These are phyloP conservation scores for Ianthella basta DNA, from an alignment of 37 sponge, comb jelly and placozoan species.

Conservation along the genomic window DNA sequence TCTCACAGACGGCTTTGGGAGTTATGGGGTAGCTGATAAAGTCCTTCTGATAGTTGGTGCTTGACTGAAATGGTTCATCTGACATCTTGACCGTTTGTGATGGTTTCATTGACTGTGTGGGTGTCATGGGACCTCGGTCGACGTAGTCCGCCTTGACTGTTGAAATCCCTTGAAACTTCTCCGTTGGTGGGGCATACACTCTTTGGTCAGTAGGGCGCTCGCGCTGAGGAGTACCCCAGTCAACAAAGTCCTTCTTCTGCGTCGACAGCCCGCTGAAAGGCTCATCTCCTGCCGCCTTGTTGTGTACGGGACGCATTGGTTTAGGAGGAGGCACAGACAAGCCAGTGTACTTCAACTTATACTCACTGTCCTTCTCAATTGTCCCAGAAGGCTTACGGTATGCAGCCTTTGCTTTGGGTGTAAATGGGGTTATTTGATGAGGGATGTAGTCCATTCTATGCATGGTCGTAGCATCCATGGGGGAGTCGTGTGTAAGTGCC, in stretches of 20 bases:
- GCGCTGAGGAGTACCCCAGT: slow-evolving; percentile 30
- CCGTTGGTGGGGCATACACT: slow-evolving; percentile 63
- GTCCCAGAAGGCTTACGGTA: slow-evolving; percentile 57
- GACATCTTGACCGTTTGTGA: slow-evolving; percentile 30
- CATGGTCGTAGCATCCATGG: slow-evolving; percentile 53
- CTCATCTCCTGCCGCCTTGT: not conserved
- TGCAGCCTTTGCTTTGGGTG: slow-evolving; percentile 8
- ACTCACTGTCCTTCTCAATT: slow-evolving; percentile 54
- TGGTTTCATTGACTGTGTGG: slow-evolving; percentile 55
- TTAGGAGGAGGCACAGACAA: slow-evolving; percentile 48
- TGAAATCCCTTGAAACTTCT: slow-evolving; percentile 47
- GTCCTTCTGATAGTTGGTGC: slow-evolving; percentile 37
- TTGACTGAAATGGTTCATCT: slow-evolving; percentile 63
- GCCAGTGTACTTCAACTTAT: slow-evolving; percentile 46
- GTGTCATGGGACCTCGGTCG: slow-evolving; percentile 16
- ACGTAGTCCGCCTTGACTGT: slow-evolving; percentile 60
- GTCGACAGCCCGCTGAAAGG: slow-evolving; percentile 54
- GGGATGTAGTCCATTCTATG: slow-evolving; percentile 47
- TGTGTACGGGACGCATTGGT: slow-evolving; percentile 33
- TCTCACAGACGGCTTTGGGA: slow-evolving; percentile 28
- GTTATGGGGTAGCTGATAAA: slow-evolving; percentile 50
- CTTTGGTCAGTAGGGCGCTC: slow-evolving; percentile 28
- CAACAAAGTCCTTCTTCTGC: slow-evolving; percentile 56
- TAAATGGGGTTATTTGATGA: slow-evolving; percentile 44
- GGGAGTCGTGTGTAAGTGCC: slow-evolving; percentile 33